Conservation (phyloP, 2,888 invertebrate species). For the Acronicta aceris region DNA sequence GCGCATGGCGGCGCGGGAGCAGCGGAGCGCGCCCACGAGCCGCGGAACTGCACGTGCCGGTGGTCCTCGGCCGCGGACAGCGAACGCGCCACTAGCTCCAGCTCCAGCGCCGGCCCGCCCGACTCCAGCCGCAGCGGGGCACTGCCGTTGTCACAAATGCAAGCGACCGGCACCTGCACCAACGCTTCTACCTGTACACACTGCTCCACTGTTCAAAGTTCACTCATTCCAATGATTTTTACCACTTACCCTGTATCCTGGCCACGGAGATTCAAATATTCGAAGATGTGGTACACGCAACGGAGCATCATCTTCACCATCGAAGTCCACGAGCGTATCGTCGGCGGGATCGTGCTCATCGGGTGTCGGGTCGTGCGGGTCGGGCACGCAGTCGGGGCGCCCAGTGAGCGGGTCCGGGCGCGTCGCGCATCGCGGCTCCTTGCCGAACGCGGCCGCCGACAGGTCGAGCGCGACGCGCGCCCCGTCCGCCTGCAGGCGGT, state of each 20-base stretch:
- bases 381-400: conserved; percentile 82
- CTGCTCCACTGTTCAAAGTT: not conserved
- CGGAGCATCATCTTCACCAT: conserved; percentile 76
- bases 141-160: conserved; percentile 93
- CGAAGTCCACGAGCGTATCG: conserved; percentile 51
- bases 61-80: conserved; percentile 95
- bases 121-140: conserved; percentile 69
- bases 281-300: conserved; percentile 87
- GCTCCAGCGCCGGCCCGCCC: conserved; percentile 90
- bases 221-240: conserved; percentile 20
- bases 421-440: conserved; percentile 90
- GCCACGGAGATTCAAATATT: conserved; percentile 92
- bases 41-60: conserved; percentile 94
- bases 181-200: not conserved
- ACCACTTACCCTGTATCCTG: conserved; percentile 88
- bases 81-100: conserved; percentile 92
- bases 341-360: conserved; percentile 50
- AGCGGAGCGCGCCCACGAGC: conserved; percentile 80
- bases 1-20: conserved; percentile 62
- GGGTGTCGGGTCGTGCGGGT: conserved; percentile 58
- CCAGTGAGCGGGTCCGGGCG: conserved; percentile 93
- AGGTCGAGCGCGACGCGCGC: conserved; percentile 91
- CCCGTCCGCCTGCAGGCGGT: conserved; percentile 92
- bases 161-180: conserved; percentile 91
- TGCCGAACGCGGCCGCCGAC: conserved; percentile 93